A percentile compares a stretch with the other conserved stretches of the same genome.
Evolutionary conservation across 2,888 invertebrate species (phyloP).

Genomic region (Trachelus stipa): DNA sequence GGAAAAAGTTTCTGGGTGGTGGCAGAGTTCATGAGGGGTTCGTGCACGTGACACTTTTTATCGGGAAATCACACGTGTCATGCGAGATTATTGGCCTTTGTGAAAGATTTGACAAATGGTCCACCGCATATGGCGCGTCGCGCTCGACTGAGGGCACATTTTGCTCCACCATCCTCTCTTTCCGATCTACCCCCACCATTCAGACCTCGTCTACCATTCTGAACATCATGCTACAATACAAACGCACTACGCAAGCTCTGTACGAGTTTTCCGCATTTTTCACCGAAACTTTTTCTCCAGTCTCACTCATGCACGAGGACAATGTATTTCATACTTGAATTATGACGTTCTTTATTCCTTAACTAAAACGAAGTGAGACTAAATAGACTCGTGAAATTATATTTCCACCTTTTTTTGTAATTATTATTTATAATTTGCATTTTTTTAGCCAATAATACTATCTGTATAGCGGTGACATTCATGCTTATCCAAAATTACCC

Average conservation of each 20-base stretch:
- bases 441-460: no score
- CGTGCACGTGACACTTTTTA: slow-evolving; percentile 50
- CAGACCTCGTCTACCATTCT: slow-evolving; percentile 8
- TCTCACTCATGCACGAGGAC: background rate
- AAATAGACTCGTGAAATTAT: background rate
- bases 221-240: slow-evolving; percentile 21
- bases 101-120: slow-evolving; percentile 49
- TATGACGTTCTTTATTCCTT: background rate
- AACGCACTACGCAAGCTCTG: slow-evolving; percentile 40
- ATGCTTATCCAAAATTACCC: background rate
- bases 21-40: slow-evolving; percentile 8
- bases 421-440: background rate
- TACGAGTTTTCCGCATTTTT: background rate
- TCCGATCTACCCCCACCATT: slow-evolving; percentile 48
- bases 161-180: slow-evolving; percentile 44
- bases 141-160: slow-evolving; percentile 56
- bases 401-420: background rate
- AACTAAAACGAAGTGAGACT: background rate
- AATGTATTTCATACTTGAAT: background rate
- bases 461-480: no score
- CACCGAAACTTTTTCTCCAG: background rate
- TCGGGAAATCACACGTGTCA: slow-evolving; percentile 54
- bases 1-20: slow-evolving; percentile 21
- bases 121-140: slow-evolving; percentile 60
- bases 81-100: slow-evolving; percentile 52